Base-by-base conservation (phyloP, 2,888 invertebrate genomes). In the Hetaerina titia region DNA sequence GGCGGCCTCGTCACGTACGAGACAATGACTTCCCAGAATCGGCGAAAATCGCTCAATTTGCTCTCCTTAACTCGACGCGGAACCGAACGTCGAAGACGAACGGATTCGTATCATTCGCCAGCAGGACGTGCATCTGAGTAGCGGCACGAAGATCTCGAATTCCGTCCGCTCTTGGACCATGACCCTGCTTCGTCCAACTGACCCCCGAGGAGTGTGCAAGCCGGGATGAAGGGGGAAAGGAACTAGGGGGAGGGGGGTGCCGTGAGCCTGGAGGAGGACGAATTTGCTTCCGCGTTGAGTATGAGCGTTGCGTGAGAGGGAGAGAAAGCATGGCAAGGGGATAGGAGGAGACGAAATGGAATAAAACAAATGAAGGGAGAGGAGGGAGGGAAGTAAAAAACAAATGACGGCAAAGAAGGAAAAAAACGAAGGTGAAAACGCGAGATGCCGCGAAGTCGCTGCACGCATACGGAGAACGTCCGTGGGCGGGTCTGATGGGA, bases 21-120 rank as follows among this genome's bases (percentile, higher is more conserved):
- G 63, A 63, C 13, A 63, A 63, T 63, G 63, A 69, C n/a, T 69
- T 69, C 69, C 69, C 15, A n/a, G 69, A 69, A 69, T 69, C n/a
- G 69, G n/a, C 69, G 69, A 69, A n/a, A 69, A 69, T 17, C 22
- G 69, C 69, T 69, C 69, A 69, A 69, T 69, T 69, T 69, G 69
- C 22, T n/a, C n/a, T 69, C 69, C 69, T 22, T 69, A 69, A 19
- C 63, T 63, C 63, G 9, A 69, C n/a, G 69, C n/a, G 69, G n/a
- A 69, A 69, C 69, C 15, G 8, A n/a, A 9, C 2, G n/a, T n/a
- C 25, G 25, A 81, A 81, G 81, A 13, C 31, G 81, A 6, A 22
- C 31, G 25, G 8, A 81, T 81, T 13, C 31, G 25, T 15, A 31
- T 69, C 45, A 9, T 69, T n/a, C 17, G 8, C n/a, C 69, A 17